Base-by-base conservation (phyloP, 2,888 invertebrate genomes). In the Malacosoma neustria region DNA sequence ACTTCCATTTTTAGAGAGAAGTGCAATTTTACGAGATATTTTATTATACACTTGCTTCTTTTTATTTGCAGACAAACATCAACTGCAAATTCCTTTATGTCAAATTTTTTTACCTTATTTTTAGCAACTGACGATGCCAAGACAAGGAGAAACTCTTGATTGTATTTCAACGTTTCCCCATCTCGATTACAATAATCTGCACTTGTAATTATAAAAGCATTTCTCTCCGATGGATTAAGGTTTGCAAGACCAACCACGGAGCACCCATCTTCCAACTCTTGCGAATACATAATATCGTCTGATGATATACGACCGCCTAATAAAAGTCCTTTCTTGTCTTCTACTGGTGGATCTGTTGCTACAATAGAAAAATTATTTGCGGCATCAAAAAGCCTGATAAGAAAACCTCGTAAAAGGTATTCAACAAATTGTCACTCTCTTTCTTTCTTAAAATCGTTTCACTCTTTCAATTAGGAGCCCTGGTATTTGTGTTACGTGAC, bases 111-210 rank as follows among this genome's bases (percentile, higher is more conserved):
- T 22, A 22, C 22, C 22, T 22, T 22, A 22, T 22, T 22, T 22
- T 22, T 22, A 22, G 22, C 22, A 29, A 5, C n/a, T 34, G 82
- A 80, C 9, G 74, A 72, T 2, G 72, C 63, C 1, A 82, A 49
- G 9, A 72, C 67, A 2, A 85, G 52, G 31, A 84, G 59, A 44
- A 85, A 84, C 45, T 84, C 82, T 48, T 85, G 85, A 40, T 82
- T 73, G 45, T 71, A 84, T 46, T 82, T 84, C 14, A 85, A 50
- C 1, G 45, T 36, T 54, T 84, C 85, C 2, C 68, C 67, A 7
- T 71, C 66, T 9, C 82, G 57, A 29, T 81, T 55, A 42, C 82
- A 82, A 47, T 82, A 80, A 43, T 84, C 85, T 13, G 76, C 71
- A 38, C 80, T 85, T 3, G 74, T 67, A 33, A 85, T 63, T 3